These are phyloP conservation scores for Anas platyrhynchos DNA, from an alignment of 2,113 vertebrate genomes.

Conservation along the genomic window DNA sequence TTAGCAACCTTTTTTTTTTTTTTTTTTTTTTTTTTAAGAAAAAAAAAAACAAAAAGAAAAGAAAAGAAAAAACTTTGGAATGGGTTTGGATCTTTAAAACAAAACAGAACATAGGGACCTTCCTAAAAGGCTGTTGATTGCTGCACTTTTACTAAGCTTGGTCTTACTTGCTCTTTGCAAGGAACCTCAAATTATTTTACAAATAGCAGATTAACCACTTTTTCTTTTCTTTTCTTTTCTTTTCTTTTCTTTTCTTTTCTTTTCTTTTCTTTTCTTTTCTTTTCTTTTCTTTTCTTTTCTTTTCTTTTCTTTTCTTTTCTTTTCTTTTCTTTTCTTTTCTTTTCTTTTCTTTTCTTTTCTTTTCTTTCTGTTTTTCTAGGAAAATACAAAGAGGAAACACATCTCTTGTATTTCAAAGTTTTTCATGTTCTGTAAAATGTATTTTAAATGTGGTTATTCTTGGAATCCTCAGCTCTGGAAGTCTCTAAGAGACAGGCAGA, in stretches of 20 bases:
- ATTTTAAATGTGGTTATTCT: background rate
- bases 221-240: background rate
- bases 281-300: background rate
- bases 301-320: background rate
- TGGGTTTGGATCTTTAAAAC: background rate
- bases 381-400: background rate
- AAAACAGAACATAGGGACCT: background rate
- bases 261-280: background rate
- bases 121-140: background rate
- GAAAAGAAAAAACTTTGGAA: background rate
- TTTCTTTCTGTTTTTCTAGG: background rate
- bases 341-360: background rate
- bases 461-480: background rate
- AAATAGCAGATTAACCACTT: background rate
- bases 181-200: background rate
- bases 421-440: background rate
- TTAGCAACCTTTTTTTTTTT: background rate
- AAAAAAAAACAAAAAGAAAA: background rate
- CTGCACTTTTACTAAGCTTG: background rate
- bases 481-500: background rate
- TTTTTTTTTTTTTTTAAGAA: too few relatives aligned
- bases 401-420: background rate
- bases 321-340: background rate
- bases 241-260: background rate
- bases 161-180: background rate